Conservation (phyloP, 2,888 invertebrate genomes). For the Pterostichus niger region DNA sequence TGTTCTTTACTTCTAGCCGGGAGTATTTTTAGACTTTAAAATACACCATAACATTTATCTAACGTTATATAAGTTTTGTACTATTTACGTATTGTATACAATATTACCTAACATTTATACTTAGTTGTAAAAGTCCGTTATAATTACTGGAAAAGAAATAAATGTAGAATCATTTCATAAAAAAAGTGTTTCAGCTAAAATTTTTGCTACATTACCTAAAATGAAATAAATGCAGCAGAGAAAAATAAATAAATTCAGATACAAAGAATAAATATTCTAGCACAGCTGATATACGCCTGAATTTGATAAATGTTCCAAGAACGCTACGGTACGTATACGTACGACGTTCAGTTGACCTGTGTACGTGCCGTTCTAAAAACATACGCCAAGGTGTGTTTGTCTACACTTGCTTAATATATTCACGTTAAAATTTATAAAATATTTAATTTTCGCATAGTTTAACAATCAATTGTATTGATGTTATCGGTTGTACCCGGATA, state of each 20-base stretch:
- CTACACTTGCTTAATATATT: constrained; percentile 23
- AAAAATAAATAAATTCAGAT: constrained; percentile 20
- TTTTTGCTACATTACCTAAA: neutral
- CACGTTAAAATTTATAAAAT: neutral
- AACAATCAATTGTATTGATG: neutral
- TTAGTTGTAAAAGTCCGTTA: no score
- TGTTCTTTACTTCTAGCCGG: neutral
- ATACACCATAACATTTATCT: neutral
- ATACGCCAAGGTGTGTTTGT: constrained; percentile 42
- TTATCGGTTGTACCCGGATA: no score
- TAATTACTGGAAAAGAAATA: no score
- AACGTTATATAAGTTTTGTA: neutral
- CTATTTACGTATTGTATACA: no score
- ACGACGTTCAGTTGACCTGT: constrained; percentile 58
- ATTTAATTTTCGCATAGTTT: neutral
- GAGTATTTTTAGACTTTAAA: neutral
- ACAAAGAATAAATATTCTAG: constrained; percentile 40
- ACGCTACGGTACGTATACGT: constrained; percentile 40
- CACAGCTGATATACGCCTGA: constrained; percentile 57
- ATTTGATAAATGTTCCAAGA: constrained; percentile 60
- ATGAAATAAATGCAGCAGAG: neutral
- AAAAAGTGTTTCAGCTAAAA: no score
- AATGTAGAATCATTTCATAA: no score
- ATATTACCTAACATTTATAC: no score
- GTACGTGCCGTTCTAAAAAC: constrained; percentile 60